Evolutionary conservation across 2,113 vertebrate species (phyloP).

Genomic region (Mus spicilegus): DNA sequence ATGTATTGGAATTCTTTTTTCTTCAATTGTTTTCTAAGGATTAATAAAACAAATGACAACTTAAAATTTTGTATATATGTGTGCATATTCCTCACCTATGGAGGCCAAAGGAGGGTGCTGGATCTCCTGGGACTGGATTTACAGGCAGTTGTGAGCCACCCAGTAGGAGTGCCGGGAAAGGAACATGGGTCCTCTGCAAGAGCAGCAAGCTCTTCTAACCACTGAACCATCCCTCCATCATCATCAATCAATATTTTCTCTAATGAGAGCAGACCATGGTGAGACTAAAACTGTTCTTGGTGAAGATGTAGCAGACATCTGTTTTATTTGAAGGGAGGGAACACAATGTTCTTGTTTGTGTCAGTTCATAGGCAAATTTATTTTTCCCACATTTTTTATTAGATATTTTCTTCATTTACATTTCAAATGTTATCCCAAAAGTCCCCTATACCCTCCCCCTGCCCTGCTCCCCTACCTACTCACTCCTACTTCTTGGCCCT

Average conservation of each 20-base stretch:
- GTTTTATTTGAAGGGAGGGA: background rate
- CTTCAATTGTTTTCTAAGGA: background rate
- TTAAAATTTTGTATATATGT: background rate
- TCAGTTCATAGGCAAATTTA: background rate
- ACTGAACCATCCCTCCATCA: background rate
- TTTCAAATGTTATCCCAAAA: no score
- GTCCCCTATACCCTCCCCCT: no score
- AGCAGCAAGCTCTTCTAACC: background rate
- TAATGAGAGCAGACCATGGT: background rate
- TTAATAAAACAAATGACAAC: background rate
- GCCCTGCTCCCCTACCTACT: no score
- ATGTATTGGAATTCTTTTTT: background rate
- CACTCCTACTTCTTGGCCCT: no score
- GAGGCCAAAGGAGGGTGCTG: background rate
- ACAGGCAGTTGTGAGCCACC: background rate
- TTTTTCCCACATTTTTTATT: no score
- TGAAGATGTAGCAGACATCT: background rate
- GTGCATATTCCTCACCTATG: background rate
- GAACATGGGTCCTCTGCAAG: background rate
- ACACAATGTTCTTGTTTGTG: background rate
- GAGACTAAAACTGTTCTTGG: background rate
- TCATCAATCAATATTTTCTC: background rate
- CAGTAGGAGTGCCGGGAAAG: background rate
- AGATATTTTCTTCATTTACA: no score
- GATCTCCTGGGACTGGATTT: background rate